phyloP scores from a whole-genome alignment of 2,113 vertebrate genomes.

The Brienomyrus brachyistius region DNA sequence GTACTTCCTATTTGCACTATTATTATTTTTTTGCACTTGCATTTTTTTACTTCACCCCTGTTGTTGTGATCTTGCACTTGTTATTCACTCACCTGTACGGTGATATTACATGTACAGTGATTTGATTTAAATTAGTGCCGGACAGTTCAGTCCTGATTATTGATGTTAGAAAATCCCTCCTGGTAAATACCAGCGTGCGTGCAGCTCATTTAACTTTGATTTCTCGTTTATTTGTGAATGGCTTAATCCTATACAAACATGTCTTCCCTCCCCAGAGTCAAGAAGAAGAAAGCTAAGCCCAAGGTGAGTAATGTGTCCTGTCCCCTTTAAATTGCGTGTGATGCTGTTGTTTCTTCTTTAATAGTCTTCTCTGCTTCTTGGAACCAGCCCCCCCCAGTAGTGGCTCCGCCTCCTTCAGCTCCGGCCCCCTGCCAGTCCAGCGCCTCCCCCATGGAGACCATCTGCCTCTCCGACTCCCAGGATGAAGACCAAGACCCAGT shows the following conservation, averaged over 20 bases:
- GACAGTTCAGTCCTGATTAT: not conserved
- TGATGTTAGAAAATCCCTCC: not conserved
- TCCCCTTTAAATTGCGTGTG: not conserved
- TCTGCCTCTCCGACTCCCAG: constrained; percentile 89
- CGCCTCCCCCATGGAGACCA: constrained; percentile 70
- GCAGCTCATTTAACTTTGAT: not conserved
- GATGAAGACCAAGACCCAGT: constrained; percentile 85
- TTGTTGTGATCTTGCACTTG: not conserved
- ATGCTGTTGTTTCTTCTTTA: not conserved
- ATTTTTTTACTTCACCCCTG: not conserved
- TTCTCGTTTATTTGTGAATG: not conserved
- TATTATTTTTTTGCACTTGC: not conserved
- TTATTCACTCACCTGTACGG: not conserved
- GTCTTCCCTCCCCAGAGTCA: constrained; percentile 61
- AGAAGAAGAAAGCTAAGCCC: constrained; percentile 82
- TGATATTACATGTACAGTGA: not conserved
- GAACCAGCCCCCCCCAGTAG: constrained; percentile 40
- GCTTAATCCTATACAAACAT: not conserved
- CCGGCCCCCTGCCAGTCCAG: constrained; percentile 45
- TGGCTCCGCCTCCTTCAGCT: constrained; percentile 32
- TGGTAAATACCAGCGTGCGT: not conserved
- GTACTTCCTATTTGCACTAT: not conserved
- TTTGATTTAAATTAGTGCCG: not conserved
- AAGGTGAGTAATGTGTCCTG: constrained; percentile 64
- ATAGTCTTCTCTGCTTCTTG: constrained; percentile 17